Evolutionary conservation across 2,797 vertebrate genomes (phyloP).

Genomic region (Orestias chungarensis): DNA sequence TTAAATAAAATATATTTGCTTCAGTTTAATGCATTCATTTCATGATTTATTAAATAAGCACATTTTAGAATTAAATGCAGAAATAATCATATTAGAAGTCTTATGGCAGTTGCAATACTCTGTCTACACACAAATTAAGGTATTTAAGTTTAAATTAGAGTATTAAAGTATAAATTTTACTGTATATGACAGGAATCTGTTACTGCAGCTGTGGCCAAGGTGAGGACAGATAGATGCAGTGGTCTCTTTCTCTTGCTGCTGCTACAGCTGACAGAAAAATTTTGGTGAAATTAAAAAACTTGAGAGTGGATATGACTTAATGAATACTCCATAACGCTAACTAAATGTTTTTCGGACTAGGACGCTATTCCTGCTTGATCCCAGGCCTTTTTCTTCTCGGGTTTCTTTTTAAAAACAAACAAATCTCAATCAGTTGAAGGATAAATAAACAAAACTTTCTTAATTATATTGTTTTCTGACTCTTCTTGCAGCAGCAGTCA

Average conservation of each 20-base stretch:
- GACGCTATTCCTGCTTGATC: constrained; percentile 7
- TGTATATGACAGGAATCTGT: constrained; percentile 36
- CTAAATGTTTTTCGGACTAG: not conserved
- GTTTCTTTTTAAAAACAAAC: not conserved
- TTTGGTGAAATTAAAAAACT: not conserved
- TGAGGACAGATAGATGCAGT: not conserved
- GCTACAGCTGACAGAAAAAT: not conserved
- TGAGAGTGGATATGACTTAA: not conserved
- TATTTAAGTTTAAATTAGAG: too few relatives aligned
- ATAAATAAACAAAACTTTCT: not conserved
- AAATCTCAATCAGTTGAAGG: not conserved
- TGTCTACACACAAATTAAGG: too few relatives aligned
- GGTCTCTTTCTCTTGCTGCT: constrained; percentile 2
- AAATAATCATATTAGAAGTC: too few relatives aligned
- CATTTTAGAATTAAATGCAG: too few relatives aligned
- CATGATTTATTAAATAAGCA: too few relatives aligned
- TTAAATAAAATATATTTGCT: too few relatives aligned
- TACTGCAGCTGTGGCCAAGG: constrained; percentile 26
- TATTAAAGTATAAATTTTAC: not conserved
- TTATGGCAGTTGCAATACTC: too few relatives aligned
- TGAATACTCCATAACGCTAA: not conserved
- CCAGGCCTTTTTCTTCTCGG: constrained; percentile 1
- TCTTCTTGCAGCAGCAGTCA: constrained; percentile 59
- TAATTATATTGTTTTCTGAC: not conserved
- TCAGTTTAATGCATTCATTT: too few relatives aligned